Evolutionary conservation across 2,797 vertebrate genomes (phyloP).

Genomic region (Lepilemur ruficaudatus): DNA sequence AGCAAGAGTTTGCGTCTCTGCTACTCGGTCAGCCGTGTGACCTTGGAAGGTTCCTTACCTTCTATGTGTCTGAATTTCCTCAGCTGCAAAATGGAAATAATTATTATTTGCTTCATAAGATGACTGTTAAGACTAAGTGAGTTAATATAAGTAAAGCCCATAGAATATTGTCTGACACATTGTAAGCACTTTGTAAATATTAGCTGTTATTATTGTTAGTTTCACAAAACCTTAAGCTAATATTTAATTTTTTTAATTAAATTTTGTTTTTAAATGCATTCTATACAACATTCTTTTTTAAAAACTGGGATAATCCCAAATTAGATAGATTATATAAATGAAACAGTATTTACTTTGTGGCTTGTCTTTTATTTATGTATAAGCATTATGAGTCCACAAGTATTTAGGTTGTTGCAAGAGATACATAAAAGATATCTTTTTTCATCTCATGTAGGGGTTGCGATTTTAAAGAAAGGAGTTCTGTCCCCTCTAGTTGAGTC

Average conservation of each 20-base stretch:
- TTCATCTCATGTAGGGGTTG: background rate
- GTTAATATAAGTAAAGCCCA: background rate
- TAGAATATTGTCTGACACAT: background rate
- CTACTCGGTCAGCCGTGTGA: background rate
- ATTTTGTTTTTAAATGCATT: conserved; percentile 7
- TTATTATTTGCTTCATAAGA: background rate
- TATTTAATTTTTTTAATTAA: background rate
- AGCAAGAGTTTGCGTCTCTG: background rate
- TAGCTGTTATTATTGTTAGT: background rate
- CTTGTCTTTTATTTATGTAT: background rate
- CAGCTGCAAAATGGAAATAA: background rate
- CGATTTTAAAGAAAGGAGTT: conserved; percentile 51
- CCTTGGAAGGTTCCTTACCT: background rate
- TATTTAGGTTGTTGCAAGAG: background rate
- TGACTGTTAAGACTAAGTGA: background rate
- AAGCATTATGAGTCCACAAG: background rate
- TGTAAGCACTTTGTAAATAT: background rate
- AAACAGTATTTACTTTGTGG: background rate
- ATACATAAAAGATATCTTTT: background rate
- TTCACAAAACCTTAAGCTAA: background rate
- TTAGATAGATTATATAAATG: background rate
- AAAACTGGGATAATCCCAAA: background rate
- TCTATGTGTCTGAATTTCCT: background rate
- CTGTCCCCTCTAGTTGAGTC: background rate
- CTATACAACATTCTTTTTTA: background rate